Evolutionary conservation across 1,140 invertebrate genomes (phyloP), one percentile per base, ranked within the genome.

Genomic region (Sycophaga agraensis): DNA sequence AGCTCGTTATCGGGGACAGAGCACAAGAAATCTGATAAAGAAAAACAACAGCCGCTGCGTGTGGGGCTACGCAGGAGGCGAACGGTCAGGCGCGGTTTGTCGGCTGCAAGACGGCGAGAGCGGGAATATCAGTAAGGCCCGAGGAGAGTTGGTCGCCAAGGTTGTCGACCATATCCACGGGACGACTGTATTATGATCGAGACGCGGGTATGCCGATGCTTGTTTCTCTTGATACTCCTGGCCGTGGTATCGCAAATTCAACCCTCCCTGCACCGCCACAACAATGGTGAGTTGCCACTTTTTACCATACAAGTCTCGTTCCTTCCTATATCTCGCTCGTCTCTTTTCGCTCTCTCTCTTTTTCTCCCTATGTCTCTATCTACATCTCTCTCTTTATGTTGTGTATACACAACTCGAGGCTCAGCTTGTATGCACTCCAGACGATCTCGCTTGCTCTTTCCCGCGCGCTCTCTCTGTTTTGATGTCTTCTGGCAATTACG

Each of bases 211-310:
- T 75, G 73, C 64, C 71, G 69, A 65, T 78, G 66, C 67, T 69
- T 81, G 64, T 69, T 80, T 72, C 63, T 81, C 60, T 73, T 78
- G 66, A 75, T 70, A 56, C 69, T 79, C 68, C 61, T 81, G 42
- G 72, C 77, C 65, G 66, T 70, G 31, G 72, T 75, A 39, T 72
- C 72, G 39, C 75, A 75, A 68, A 80, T 76, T 61, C 73, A 74
- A 60, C 72, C 78, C 59, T 74, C 78, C 66, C 70, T 77, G 59
- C 77, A 79, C 68, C 76, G 74, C 61, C 77, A 81, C 50, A 81
- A 81, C 69, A 79, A 79, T 77, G 78, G 79, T 81, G 71, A 73
- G 70, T 34, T 17, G 11, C 26, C 26, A 31, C 21, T 39, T 46
- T 53, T 60, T 48, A 9, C 8, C 2, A 2, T 22, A 22, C 6